phyloP scores from a whole-genome alignment of 2,888 invertebrate species.

The Eupithecia insigniata region DNA sequence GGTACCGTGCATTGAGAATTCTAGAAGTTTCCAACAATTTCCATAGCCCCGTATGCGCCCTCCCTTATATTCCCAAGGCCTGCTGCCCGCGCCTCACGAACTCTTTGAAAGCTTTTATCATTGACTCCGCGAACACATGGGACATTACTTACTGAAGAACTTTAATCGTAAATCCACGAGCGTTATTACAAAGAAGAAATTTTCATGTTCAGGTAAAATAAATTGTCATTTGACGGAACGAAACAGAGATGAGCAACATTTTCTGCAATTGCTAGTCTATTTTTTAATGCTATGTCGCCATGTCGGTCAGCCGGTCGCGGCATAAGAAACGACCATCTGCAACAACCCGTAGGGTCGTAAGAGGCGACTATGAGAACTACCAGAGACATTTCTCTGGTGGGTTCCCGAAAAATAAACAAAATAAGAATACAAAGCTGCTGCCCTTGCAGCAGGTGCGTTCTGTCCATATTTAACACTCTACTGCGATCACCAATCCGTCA shows the following conservation, averaged over 20 bases:
- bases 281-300: not conserved
- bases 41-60: slow-evolving; percentile 4
- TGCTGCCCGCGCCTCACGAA: slow-evolving; percentile 51
- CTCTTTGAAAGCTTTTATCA: slow-evolving; percentile 60
- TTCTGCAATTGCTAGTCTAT: not conserved
- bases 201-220: not conserved
- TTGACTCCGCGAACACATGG: slow-evolving; percentile 57
- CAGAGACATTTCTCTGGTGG: too few species aligned
- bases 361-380: too few species aligned
- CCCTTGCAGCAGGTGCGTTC: too few species aligned
- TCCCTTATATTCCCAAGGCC: slow-evolving; percentile 38
- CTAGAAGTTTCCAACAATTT: not conserved
- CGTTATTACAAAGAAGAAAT: slow-evolving; percentile 26
- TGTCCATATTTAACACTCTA: too few species aligned
- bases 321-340: too few species aligned
- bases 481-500: too few species aligned
- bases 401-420: too few species aligned
- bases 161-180: slow-evolving; percentile 45
- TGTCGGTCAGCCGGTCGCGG: too few species aligned
- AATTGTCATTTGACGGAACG: not conserved
- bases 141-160: slow-evolving; percentile 49
- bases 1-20: not conserved
- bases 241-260: not conserved
- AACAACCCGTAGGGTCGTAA: too few species aligned
- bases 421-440: too few species aligned